Percentiles rank a stretch among this genome's conserved stretches.
These are phyloP conservation scores for Amphipoea lucens DNA, from an alignment of 2,888 invertebrate genomes.

Conservation along the genomic window DNA sequence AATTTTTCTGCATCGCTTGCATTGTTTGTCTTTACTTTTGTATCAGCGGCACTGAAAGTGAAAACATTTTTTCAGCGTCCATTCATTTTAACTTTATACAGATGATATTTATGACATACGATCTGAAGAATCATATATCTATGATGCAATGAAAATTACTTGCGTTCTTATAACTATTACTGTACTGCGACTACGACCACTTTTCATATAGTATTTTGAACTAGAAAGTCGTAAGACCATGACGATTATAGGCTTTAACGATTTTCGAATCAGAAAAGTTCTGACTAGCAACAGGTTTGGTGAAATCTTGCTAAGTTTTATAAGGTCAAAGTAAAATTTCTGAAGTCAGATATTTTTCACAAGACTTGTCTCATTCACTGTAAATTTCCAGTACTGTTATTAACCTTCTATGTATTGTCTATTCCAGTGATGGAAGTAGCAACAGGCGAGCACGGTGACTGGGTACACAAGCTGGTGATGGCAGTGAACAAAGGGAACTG, in stretches of 20 bases:
- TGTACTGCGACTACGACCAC: background rate
- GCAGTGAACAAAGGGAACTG: conserved; percentile 95
- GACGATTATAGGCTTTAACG: too few species aligned
- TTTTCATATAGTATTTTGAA: background rate
- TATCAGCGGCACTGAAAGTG: conserved; percentile 8
- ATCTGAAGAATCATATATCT: background rate
- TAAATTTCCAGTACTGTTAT: too few species aligned
- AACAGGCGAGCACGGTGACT: conserved; percentile 98
- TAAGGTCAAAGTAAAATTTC: too few species aligned
- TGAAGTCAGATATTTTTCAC: too few species aligned
- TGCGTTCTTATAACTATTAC: background rate
- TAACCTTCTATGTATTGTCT: conserved; percentile 8
- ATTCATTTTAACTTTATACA: background rate
- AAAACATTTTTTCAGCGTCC: conserved; percentile 14
- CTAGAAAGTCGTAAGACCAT: background rate
- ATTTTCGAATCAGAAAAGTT: too few species aligned
- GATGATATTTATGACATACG: conserved; percentile 29
- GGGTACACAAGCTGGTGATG: conserved; percentile 95
- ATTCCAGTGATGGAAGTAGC: conserved; percentile 97
- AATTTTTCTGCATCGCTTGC: background rate
- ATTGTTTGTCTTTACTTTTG: conserved; percentile 41
- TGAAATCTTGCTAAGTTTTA: too few species aligned
- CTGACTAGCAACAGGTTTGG: background rate
- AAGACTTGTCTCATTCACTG: too few species aligned
- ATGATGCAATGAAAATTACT: conserved; percentile 3